Conservation (phyloP, 2,888 invertebrate species). For the Thumatha senex region DNA sequence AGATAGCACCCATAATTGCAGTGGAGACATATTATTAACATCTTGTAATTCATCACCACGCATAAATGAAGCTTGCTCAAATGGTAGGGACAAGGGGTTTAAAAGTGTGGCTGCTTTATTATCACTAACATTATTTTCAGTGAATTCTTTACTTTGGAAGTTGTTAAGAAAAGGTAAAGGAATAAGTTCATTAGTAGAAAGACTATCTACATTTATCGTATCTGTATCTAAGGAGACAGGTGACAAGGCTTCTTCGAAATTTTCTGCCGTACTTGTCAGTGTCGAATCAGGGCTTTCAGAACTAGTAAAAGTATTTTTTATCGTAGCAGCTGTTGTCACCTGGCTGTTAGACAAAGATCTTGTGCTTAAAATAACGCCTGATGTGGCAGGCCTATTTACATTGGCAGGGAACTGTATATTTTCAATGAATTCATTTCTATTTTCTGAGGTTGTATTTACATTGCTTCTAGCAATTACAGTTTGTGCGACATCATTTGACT, state of each 20-base stretch:
- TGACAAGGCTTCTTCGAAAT: slow-evolving; percentile 37
- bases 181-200: slow-evolving; percentile 49
- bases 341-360: slow-evolving; percentile 50
- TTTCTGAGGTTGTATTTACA: slow-evolving; percentile 66
- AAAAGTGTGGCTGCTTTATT: slow-evolving; percentile 25
- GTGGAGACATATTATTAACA: slow-evolving; percentile 60
- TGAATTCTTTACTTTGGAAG: slow-evolving; percentile 56
- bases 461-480: slow-evolving; percentile 47
- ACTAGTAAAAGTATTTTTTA: slow-evolving; percentile 18
- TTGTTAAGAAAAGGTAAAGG: slow-evolving; percentile 67
- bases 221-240: slow-evolving; percentile 46
- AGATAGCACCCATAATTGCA: slow-evolving; percentile 74
- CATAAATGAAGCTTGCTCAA: slow-evolving; percentile 35
- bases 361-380: slow-evolving; percentile 39
- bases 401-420: slow-evolving; percentile 38
- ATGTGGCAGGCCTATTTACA: slow-evolving; percentile 64
- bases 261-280: slow-evolving; percentile 23
- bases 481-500: slow-evolving; percentile 61
- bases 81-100: slow-evolving; percentile 34
- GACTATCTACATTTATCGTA: slow-evolving; percentile 41
- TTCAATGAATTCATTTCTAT: slow-evolving; percentile 40
- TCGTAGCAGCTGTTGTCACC: slow-evolving; percentile 39
- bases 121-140: slow-evolving; percentile 32
- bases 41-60: slow-evolving; percentile 49
- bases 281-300: slow-evolving; percentile 17